These are phyloP conservation scores for Holothuria scabra DNA, from an alignment of 53 echinoderm and acorn worm species.

Conservation along the genomic window DNA sequence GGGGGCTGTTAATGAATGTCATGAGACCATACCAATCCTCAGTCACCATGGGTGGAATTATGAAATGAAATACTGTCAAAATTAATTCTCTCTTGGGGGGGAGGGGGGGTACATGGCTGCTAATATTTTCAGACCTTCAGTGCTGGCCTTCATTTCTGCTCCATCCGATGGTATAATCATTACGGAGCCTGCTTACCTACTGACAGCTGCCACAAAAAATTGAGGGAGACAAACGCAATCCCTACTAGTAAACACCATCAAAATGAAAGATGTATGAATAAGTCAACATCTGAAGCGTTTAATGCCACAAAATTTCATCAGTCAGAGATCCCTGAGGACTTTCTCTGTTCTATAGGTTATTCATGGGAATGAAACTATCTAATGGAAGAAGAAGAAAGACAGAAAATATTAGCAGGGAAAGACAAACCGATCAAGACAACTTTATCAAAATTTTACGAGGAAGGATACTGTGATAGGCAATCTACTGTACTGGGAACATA, in stretches of 20 bases:
- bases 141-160: no score
- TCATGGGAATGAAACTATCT: not conserved
- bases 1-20: no score
- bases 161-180: conserved; percentile 27
- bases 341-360: conserved; percentile 31
- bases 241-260: conserved; percentile 19
- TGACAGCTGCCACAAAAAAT: conserved; percentile 41
- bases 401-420: conserved; percentile 3
- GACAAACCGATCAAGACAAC: conserved; percentile 34
- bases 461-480: conserved; percentile 24
- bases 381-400: not conserved
- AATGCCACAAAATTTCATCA: conserved; percentile 42
- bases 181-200: conserved; percentile 19
- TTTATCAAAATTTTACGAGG: conserved; percentile 21
- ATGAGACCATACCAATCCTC: no score
- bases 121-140: no score
- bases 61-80: no score
- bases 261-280: conserved; percentile 34
- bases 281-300: conserved; percentile 40
- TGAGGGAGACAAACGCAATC: conserved; percentile 29
- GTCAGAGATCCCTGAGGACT: conserved; percentile 30
- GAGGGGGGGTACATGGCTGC: no score
- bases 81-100: no score
- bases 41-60: no score
- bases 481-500: no score